Percentiles rank a stretch among this genome's conserved stretches.
Conservation (phyloP, 2,113 vertebrate species). For the Pedetes capensis region DNA sequence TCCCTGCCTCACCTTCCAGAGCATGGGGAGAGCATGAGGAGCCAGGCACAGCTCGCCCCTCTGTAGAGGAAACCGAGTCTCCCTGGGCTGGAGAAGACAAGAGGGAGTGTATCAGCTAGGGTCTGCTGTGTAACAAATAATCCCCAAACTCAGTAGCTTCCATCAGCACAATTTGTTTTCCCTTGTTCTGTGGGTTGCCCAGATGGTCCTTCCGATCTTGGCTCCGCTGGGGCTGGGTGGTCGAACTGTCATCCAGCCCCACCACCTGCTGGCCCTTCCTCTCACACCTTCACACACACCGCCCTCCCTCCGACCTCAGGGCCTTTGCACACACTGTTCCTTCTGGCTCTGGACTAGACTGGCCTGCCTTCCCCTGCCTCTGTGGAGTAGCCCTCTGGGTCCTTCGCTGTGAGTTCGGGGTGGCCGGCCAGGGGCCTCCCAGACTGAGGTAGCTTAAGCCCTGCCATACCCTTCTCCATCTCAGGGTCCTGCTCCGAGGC, state of each 20-base stretch:
- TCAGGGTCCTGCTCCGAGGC: too few relatives aligned
- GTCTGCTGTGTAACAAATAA: background rate
- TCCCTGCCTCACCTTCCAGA: background rate
- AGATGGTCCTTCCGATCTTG: background rate
- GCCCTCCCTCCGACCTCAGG: background rate
- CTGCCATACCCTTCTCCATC: too few relatives aligned
- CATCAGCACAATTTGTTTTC: background rate
- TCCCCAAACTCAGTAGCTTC: too few relatives aligned
- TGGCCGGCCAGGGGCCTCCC: too few relatives aligned
- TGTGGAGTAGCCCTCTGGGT: background rate
- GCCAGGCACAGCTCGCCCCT: background rate
- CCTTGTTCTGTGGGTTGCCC: background rate
- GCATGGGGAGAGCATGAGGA: background rate
- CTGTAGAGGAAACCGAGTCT: background rate
- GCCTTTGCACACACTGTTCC: background rate
- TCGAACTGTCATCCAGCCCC: background rate
- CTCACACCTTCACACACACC: background rate
- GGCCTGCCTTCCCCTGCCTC: background rate
- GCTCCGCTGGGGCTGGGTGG: background rate
- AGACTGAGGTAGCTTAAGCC: too few relatives aligned
- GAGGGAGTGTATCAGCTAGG: background rate
- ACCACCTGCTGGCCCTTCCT: background rate
- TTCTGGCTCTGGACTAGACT: too few relatives aligned
- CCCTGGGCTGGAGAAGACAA: background rate
- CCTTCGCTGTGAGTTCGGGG: too few relatives aligned